A percentile compares a stretch with the other conserved stretches of the same genome.
Conservation (phyloP, 2,888 invertebrate species). For the Phengaris arion region DNA sequence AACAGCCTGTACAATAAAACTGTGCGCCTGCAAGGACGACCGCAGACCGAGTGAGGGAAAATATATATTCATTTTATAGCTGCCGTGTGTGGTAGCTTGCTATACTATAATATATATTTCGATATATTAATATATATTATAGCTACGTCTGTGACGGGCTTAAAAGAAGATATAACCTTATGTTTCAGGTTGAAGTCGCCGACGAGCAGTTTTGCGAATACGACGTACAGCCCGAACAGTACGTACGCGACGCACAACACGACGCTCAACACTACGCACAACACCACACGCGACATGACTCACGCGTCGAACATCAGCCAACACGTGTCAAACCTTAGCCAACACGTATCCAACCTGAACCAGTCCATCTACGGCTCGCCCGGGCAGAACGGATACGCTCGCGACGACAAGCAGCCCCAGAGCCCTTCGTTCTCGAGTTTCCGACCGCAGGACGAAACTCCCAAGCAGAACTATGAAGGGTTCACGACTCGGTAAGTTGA, state of each 20-base stretch:
- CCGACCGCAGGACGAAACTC: slow-evolving; percentile 62
- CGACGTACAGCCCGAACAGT: slow-evolving; percentile 70
- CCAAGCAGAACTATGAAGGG: slow-evolving; percentile 81
- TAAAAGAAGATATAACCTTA: not conserved
- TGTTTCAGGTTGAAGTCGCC: slow-evolving; percentile 61
- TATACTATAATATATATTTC: too few species aligned
- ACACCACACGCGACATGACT: slow-evolving; percentile 41
- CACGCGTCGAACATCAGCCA: slow-evolving; percentile 49
- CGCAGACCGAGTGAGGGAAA: too few species aligned
- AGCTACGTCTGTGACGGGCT: too few species aligned
- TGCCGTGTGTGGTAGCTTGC: too few species aligned
- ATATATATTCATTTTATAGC: too few species aligned
- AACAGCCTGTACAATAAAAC: too few species aligned
- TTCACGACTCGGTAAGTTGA: slow-evolving; percentile 82
- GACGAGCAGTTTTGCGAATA: slow-evolving; percentile 68
- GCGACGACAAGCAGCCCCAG: slow-evolving; percentile 57
- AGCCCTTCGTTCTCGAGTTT: slow-evolving; percentile 71
- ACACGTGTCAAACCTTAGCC: slow-evolving; percentile 54
- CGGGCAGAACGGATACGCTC: slow-evolving; percentile 43
- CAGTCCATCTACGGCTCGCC: slow-evolving; percentile 34
- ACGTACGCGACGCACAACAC: slow-evolving; percentile 56
- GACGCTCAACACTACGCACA: slow-evolving; percentile 47
- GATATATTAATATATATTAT: too few species aligned
- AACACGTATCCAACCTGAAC: slow-evolving; percentile 49
- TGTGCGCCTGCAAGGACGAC: too few species aligned